These are phyloP conservation scores for Catonia carolina DNA, from an alignment of 2,888 invertebrate species.

Conservation along the genomic window DNA sequence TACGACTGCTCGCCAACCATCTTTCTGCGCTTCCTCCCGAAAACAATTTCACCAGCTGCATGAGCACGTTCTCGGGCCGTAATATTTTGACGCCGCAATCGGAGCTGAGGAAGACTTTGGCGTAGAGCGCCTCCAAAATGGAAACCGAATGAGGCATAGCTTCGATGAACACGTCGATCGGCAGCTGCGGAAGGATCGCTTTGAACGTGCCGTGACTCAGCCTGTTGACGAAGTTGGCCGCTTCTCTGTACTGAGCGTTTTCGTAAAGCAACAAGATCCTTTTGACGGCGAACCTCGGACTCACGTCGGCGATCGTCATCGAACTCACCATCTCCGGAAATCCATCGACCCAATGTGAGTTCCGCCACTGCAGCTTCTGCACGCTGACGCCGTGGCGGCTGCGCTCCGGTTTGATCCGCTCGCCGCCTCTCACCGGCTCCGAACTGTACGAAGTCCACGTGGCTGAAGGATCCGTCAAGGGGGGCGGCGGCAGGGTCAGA, in stretches of 20 bases:
- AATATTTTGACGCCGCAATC: conserved; percentile 44
- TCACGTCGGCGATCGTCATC: conserved; percentile 41
- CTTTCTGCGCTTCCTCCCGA: conserved; percentile 41
- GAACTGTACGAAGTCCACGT: conserved; percentile 37
- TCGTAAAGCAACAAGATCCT: conserved; percentile 72
- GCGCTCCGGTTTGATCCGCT: conserved; percentile 61
- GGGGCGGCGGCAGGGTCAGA: conserved; percentile 36
- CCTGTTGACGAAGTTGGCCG: conserved; percentile 73
- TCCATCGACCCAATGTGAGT: conserved; percentile 39
- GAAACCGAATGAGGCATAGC: conserved; percentile 82
- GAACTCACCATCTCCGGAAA: conserved; percentile 39
- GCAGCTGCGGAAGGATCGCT: conserved; percentile 51
- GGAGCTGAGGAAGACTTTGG: conserved; percentile 46
- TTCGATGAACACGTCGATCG: conserved; percentile 81
- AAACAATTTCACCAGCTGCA: conserved; percentile 78
- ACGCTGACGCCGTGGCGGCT: conserved; percentile 47
- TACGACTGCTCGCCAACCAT: conserved; percentile 42
- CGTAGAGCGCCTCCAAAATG: conserved; percentile 73
- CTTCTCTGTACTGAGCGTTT: conserved; percentile 83
- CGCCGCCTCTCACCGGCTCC: conserved; percentile 49
- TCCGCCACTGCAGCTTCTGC: conserved; percentile 39
- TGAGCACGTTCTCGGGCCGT: conserved; percentile 64
- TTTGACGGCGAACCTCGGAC: conserved; percentile 47
- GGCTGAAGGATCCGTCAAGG: conserved; percentile 36
- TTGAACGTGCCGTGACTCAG: conserved; percentile 74